phyloP scores from a whole-genome alignment of 1,140 invertebrate species.

The Calosoma granatense region DNA sequence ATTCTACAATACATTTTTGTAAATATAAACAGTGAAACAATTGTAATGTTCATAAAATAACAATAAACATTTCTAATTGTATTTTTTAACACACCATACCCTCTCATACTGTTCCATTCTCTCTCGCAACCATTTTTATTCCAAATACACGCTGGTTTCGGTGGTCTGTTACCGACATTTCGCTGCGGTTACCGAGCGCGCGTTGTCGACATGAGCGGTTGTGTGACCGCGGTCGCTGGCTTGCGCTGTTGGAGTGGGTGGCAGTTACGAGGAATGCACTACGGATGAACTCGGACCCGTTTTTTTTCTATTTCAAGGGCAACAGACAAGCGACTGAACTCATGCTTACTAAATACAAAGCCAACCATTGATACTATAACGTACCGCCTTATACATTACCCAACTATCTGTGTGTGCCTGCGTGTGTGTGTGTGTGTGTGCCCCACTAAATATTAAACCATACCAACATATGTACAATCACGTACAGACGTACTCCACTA shows the following conservation, averaged over 20 bases:
- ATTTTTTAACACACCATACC: neutral
- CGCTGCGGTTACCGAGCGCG: no score
- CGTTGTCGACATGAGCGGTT: no score
- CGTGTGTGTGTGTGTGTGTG: neutral
- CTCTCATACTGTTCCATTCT: neutral
- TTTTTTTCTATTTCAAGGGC: neutral
- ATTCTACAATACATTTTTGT: no score
- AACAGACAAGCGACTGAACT: neutral
- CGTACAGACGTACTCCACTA: neutral
- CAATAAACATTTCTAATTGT: no score
- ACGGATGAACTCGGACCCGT: neutral
- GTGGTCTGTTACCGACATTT: neutral
- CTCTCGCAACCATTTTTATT: neutral
- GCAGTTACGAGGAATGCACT: neutral
- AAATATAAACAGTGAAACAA: no score
- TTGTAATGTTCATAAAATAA: no score
- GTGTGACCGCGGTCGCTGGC: neutral
- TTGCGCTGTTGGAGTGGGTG: neutral
- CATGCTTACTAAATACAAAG: neutral
- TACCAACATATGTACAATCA: neutral
- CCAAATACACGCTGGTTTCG: neutral
- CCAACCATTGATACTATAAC: neutral
- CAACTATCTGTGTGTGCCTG: neutral
- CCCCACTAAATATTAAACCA: neutral
- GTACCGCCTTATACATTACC: neutral